Conservation (phyloP, 2,888 invertebrate genomes). For the Thereva unica region DNA sequence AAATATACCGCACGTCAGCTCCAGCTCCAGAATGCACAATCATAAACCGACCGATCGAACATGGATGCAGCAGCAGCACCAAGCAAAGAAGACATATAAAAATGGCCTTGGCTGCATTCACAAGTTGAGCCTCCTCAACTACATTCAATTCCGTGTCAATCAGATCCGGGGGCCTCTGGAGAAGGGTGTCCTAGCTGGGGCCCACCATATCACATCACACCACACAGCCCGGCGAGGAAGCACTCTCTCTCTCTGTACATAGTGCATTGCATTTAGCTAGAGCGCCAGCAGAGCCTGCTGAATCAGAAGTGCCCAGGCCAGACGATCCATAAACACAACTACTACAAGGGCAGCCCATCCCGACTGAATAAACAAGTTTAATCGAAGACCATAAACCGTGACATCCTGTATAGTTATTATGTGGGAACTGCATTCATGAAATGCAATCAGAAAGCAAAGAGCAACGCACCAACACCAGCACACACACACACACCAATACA, state of each 20-base stretch:
- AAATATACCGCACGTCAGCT: too few relatives aligned
- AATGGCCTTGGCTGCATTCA: slow-evolving; percentile 32
- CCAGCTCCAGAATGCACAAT: too few relatives aligned
- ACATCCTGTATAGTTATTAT: slow-evolving; percentile 22
- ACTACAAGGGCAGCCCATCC: too few relatives aligned
- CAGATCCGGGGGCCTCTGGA: not conserved
- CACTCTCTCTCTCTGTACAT: too few relatives aligned
- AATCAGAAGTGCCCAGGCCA: too few relatives aligned
- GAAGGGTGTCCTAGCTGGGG: too few relatives aligned
- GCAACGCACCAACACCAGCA: not conserved
- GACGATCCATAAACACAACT: too few relatives aligned
- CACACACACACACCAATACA: too few relatives aligned
- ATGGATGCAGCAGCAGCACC: slow-evolving; percentile 15
- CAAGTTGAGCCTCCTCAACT: slow-evolving; percentile 33
- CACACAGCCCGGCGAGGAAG: too few relatives aligned
- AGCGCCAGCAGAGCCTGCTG: too few relatives aligned
- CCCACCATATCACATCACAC: too few relatives aligned
- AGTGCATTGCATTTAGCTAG: too few relatives aligned
- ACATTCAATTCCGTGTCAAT: slow-evolving; percentile 18
- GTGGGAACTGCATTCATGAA: slow-evolving; percentile 35
- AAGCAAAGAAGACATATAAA: slow-evolving; percentile 32
- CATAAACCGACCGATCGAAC: not conserved
- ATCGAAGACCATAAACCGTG: slow-evolving; percentile 33
- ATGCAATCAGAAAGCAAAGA: slow-evolving; percentile 29
- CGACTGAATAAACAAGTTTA: not conserved